Evolutionary conservation across 2,888 invertebrate species (phyloP).

Genomic region (Hemistola chrysoprasaria): DNA sequence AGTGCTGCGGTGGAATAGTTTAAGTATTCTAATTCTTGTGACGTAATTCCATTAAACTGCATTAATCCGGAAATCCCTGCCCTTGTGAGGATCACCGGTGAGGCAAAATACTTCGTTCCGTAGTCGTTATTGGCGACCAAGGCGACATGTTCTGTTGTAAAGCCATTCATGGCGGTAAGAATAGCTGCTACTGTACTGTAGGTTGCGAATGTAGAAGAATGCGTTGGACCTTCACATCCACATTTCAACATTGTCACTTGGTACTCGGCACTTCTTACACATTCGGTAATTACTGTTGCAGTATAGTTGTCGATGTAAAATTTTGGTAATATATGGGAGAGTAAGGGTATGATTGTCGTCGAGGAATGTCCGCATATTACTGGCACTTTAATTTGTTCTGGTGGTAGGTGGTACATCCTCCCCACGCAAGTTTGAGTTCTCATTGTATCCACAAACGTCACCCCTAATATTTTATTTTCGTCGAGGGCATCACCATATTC

Average conservation of each 20-base stretch:
- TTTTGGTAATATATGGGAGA: slow-evolving; percentile 14
- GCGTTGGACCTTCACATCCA: slow-evolving; percentile 7
- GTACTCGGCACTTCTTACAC: slow-evolving; percentile 9
- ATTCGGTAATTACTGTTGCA: slow-evolving; percentile 9
- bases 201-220: slow-evolving; percentile 19
- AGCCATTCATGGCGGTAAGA: slow-evolving; percentile 20
- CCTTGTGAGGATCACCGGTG: slow-evolving; percentile 16
- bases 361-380: slow-evolving; percentile 24
- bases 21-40: slow-evolving; percentile 16
- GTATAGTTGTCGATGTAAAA: slow-evolving; percentile 6
- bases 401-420: slow-evolving; percentile 7
- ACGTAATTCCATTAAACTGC: slow-evolving; percentile 10
- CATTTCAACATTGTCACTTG: slow-evolving; percentile 7
- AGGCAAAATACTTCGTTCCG: slow-evolving; percentile 17
- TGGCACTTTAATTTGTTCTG: slow-evolving; percentile 15
- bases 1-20: slow-evolving; percentile 2
- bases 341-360: slow-evolving; percentile 19
- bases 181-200: slow-evolving; percentile 29
- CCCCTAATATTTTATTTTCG: slow-evolving; percentile 17
- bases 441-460: slow-evolving; percentile 17
- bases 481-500: slow-evolving; percentile 7
- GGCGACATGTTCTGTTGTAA: slow-evolving; percentile 22
- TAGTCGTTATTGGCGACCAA: slow-evolving; percentile 21
- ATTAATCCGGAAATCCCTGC: slow-evolving; percentile 10
- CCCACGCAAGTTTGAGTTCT: slow-evolving; percentile 18